Percentiles rank a stretch among this genome's conserved stretches.
Conservation (phyloP, 2,113 vertebrate genomes). For the Laterallus jamaicensis region DNA sequence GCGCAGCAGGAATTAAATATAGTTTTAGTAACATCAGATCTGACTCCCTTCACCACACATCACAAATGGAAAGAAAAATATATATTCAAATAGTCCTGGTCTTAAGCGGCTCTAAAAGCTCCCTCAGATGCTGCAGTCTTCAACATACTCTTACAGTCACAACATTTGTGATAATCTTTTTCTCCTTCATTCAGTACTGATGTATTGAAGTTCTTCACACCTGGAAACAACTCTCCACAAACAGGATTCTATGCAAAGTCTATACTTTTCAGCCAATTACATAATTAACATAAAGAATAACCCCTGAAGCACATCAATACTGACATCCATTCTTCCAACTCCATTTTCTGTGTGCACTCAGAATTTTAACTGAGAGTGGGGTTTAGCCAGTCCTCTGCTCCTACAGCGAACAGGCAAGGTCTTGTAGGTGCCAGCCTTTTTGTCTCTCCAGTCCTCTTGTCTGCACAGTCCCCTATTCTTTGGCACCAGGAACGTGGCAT, state of each 20-base stretch:
- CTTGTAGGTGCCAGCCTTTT: not conserved
- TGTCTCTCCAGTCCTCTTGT: not conserved
- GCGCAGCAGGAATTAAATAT: not conserved
- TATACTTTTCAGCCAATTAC: not conserved
- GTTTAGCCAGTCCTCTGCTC: not conserved
- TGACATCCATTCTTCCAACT: not conserved
- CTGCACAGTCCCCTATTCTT: not conserved
- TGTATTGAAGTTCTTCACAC: not conserved
- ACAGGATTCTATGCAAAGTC: not conserved
- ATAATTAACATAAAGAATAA: not conserved
- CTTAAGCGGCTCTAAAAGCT: not conserved
- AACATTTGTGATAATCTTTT: not conserved
- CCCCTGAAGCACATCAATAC: not conserved
- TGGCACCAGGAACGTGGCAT: not conserved
- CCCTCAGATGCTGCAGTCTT: not conserved
- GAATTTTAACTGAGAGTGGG: not conserved
- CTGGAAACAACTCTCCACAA: not conserved
- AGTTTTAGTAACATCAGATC: not conserved
- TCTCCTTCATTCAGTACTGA: not conserved
- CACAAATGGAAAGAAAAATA: not conserved
- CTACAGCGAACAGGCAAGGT: not conserved
- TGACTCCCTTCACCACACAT: not conserved
- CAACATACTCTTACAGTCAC: not conserved
- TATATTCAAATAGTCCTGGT: not conserved
- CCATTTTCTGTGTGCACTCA: not conserved